Base-by-base conservation (phyloP, 1,140 invertebrate species). In the Euura lappo region DNA sequence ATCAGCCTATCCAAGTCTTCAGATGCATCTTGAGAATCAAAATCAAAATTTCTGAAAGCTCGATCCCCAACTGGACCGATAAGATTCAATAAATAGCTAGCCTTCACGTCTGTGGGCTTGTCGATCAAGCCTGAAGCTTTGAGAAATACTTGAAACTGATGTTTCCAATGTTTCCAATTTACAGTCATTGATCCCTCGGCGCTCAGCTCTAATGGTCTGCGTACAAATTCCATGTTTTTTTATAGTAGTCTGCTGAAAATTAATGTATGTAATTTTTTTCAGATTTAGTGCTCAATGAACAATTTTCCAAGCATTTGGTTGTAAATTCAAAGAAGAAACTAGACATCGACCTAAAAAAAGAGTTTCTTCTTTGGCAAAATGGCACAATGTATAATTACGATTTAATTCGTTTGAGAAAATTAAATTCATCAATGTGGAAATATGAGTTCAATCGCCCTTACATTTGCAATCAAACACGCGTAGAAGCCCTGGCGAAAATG, bases 121-220 rank as follows among this genome's bases (percentile, higher is more conserved):
- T 72, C 4, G 4, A 64, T 72, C 42, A n/a, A 71, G 8, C 73
- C 71, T 13, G 68, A 74, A n/a, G 67, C 46, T 72, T 72, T 75
- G 65, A 82, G 68, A 68, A 76, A 81, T 13, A 71, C 68, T 2
- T 72, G 2, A 28, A 81, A 80, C 47, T 75, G 68, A 60, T 75
- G 68, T 71, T 75, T 80, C 77, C 78, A 81, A 42, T 11, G 66
- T 6, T 68, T 67, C 80, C 80, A 81, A 47, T 79, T 81, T 43
- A 71, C 68, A 10, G 60, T 11, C 68, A 74, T 75, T n/a, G 76
- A 13, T 28, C 71, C 72, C 44, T 0, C 7, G 5, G 66, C 11
- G 11, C 45, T 47, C 43, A 81, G 74, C 65, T 72, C 73, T n/a
- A 45, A 46, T 2, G 78, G 78, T 13, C 73, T 43, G 47, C 69